These are phyloP conservation scores for Notamacropus eugenii DNA, from an alignment of 2,797 vertebrate species.

Conservation along the genomic window DNA sequence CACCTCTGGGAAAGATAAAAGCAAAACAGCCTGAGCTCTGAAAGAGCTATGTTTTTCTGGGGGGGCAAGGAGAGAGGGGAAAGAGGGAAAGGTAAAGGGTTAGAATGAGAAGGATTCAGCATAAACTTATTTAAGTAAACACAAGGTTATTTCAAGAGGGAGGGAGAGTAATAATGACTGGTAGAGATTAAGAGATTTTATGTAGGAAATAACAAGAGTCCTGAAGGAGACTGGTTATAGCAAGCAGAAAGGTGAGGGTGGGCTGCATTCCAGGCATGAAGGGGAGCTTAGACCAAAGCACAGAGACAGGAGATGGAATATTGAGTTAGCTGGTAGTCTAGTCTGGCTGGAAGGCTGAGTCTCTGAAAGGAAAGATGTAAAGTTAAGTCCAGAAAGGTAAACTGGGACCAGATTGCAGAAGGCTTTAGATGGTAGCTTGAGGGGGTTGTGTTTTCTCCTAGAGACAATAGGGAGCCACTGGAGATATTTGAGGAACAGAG, in stretches of 20 bases:
- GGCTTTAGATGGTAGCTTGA: background rate
- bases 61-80: background rate
- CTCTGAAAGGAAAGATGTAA: background rate
- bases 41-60: background rate
- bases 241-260: background rate
- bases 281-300: background rate
- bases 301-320: background rate
- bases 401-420: background rate
- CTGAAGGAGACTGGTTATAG: background rate
- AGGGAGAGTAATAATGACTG: background rate
- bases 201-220: background rate
- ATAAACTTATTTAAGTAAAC: background rate
- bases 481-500: background rate
- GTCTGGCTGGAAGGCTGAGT: background rate
- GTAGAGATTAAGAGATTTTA: background rate
- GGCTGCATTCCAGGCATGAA: background rate
- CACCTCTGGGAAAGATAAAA: background rate
- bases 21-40: background rate
- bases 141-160: background rate
- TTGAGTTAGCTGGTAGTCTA: background rate
- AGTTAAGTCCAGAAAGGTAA: background rate
- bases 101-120: background rate
- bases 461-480: background rate
- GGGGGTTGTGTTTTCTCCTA: background rate
- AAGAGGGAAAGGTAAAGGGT: background rate